A percentile compares a stretch with the other conserved stretches of the same genome.
Evolutionary conservation across 2,888 invertebrate genomes (phyloP).

Genomic region (Mesorhabditis belari): DNA sequence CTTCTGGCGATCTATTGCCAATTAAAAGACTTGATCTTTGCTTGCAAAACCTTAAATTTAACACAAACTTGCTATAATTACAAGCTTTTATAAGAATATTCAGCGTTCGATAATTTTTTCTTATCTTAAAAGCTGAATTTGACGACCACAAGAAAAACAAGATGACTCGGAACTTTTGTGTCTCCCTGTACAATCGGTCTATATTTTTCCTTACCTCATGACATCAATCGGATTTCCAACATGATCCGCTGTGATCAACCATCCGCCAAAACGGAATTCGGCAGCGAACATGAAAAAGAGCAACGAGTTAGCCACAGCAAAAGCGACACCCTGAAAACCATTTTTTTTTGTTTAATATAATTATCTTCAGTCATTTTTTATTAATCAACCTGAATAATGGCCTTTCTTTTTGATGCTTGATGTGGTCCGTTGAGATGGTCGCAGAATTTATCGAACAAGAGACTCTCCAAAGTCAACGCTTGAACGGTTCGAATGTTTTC

Average conservation of each 20-base stretch:
- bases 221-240: not conserved
- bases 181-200: too few relatives aligned
- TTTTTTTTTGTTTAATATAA: too few relatives aligned
- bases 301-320: conserved; percentile 51
- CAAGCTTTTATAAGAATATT: too few relatives aligned
- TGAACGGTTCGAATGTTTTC: conserved; percentile 57
- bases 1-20: too few relatives aligned
- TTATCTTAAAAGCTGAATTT: too few relatives aligned
- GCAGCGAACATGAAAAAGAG: conserved; percentile 55
- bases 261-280: conserved; percentile 54
- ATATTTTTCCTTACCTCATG: not conserved
- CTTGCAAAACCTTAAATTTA: too few relatives aligned
- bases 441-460: conserved; percentile 48
- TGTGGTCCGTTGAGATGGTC: conserved; percentile 31
- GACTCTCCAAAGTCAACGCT: conserved; percentile 54
- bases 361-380: too few relatives aligned
- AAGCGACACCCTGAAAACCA: conserved; percentile 40
- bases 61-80: too few relatives aligned
- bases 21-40: too few relatives aligned
- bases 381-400: conserved; percentile 22
- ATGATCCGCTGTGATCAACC: conserved; percentile 51
- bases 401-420: conserved; percentile 16
- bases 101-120: too few relatives aligned
- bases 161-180: too few relatives aligned
- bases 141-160: too few relatives aligned